phyloP scores from a whole-genome alignment of 2,797 vertebrate species.

The Hoplostethus atlanticus region DNA sequence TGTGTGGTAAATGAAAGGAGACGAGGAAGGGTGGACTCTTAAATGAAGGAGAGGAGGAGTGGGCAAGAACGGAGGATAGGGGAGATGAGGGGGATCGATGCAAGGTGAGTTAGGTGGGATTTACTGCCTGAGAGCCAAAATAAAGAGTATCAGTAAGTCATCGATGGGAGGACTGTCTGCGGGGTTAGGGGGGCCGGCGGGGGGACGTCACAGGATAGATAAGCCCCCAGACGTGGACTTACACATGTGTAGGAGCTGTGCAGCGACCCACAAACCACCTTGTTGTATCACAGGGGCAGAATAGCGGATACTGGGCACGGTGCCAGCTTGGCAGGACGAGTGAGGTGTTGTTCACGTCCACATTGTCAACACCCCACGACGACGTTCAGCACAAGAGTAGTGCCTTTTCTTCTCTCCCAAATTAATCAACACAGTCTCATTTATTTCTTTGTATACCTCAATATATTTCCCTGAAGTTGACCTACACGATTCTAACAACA shows the following conservation, averaged over 20 bases:
- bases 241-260: constrained; percentile 19
- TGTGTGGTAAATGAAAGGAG: constrained; percentile 77
- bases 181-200: constrained; percentile 19
- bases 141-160: constrained; percentile 57
- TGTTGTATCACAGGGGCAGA: constrained; percentile 41
- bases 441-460: no score
- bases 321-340: constrained; percentile 42
- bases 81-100: constrained; percentile 67
- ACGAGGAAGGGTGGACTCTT: constrained; percentile 70
- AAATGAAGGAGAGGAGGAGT: constrained; percentile 72
- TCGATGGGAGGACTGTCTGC: constrained; percentile 40
- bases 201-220: constrained; percentile 8
- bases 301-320: constrained; percentile 26
- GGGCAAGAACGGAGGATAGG: constrained; percentile 56
- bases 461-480: no score
- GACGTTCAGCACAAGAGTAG: constrained; percentile 10
- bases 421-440: no score
- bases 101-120: constrained; percentile 69
- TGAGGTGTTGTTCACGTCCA: constrained; percentile 12
- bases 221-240: constrained; percentile 17
- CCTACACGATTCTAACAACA: not conserved
- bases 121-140: constrained; percentile 66
- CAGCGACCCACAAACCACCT: constrained; percentile 63
- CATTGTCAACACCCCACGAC: constrained; percentile 24
- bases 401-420: not conserved